Percentiles rank a stretch among this genome's conserved stretches.
Evolutionary conservation across 2,888 invertebrate species (phyloP).

Genomic region (Odontocerum albicorne): DNA sequence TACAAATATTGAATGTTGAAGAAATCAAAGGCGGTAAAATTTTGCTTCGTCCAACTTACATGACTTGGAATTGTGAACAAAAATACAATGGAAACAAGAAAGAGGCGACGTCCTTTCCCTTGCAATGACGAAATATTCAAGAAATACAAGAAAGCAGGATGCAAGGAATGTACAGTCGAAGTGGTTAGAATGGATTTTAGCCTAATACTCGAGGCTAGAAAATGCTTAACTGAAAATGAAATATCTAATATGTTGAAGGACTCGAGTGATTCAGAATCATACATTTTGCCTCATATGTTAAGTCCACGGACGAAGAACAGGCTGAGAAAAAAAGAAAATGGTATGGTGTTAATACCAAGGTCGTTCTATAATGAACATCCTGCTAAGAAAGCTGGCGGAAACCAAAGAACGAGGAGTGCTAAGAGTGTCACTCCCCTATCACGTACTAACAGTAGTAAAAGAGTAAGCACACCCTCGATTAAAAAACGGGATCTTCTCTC

Average conservation of each 20-base stretch:
- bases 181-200: constrained; percentile 55
- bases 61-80: no score
- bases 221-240: constrained; percentile 16
- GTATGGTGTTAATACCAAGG: constrained; percentile 49
- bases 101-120: constrained; percentile 14
- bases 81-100: constrained; percentile 16
- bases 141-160: constrained; percentile 51
- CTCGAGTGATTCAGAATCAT: constrained; percentile 4
- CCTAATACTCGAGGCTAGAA: not conserved
- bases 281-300: not conserved
- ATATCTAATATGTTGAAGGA: constrained; percentile 16
- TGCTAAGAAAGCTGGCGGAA: constrained; percentile 40
- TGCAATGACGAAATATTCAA: constrained; percentile 45
- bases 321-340: constrained; percentile 53
- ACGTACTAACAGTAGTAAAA: no score
- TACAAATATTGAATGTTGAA: no score
- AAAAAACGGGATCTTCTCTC: no score
- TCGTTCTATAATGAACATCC: constrained; percentile 47
- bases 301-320: constrained; percentile 36
- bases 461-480: no score
- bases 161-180: constrained; percentile 52
- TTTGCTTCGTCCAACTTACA: no score
- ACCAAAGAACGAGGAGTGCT: constrained; percentile 36
- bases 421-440: constrained; percentile 6
- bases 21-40: no score